These are phyloP conservation scores for Discoglossus pictus DNA, from an alignment of 2,797 vertebrate species.

Conservation along the genomic window DNA sequence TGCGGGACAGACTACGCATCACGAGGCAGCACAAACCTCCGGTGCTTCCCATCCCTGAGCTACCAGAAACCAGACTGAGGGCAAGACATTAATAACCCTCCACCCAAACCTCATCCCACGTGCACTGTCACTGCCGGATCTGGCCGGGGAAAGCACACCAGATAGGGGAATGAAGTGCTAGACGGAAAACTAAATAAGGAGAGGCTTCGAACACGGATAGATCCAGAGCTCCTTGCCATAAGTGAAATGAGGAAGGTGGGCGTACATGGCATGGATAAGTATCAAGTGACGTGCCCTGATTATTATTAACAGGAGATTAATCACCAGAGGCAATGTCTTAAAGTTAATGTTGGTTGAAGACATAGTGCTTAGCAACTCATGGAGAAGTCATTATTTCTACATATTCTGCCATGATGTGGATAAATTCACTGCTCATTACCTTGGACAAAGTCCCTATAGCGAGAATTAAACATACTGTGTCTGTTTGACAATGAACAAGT, in stretches of 20 bases:
- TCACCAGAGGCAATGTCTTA: conserved; percentile 5
- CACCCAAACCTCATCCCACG: conserved; percentile 27
- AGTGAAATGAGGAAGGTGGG: conserved; percentile 5
- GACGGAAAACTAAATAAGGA: background rate
- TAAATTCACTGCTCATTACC: conserved; percentile 1
- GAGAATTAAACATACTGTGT: too few relatives aligned
- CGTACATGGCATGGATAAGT: background rate
- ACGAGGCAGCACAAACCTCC: conserved; percentile 34
- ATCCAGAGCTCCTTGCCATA: background rate
- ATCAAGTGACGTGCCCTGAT: background rate
- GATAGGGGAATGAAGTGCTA: conserved; percentile 52
- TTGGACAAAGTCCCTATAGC: background rate
- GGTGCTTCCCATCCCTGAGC: conserved; percentile 11
- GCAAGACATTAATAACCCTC: conserved; percentile 29
- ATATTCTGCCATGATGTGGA: background rate
- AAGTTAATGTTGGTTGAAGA: background rate
- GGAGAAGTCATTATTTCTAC: background rate
- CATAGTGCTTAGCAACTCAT: background rate
- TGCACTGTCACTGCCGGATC: conserved; percentile 45
- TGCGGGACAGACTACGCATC: conserved; percentile 27
- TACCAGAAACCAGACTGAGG: conserved; percentile 21
- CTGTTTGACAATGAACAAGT: background rate
- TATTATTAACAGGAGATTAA: conserved; percentile 7
- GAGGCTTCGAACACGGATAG: background rate
- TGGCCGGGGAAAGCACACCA: conserved; percentile 69